These are phyloP conservation scores for Oenanthe oenanthe DNA, from an alignment of 2,113 vertebrate species.

Conservation along the genomic window DNA sequence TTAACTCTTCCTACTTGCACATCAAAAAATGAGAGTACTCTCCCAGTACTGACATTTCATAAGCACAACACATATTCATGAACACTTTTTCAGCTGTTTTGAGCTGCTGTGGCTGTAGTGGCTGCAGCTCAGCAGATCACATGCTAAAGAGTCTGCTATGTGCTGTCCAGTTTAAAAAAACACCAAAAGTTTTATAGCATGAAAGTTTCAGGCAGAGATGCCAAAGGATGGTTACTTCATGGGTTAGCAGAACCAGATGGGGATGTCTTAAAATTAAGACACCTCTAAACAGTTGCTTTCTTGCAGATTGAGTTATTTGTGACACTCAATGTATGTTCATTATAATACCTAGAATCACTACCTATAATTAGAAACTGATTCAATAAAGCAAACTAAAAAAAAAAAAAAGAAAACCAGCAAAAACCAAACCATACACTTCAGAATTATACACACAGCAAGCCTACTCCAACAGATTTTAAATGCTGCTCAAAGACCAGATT, in stretches of 20 bases:
- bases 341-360: not conserved
- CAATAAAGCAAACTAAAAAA: not conserved
- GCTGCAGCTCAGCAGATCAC: not conserved
- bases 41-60: not conserved
- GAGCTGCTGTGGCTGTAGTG: not conserved
- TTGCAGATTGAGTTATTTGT: not conserved
- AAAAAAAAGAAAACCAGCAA: not conserved
- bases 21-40: not conserved
- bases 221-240: not conserved
- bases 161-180: not conserved
- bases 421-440: not conserved
- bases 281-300: not conserved
- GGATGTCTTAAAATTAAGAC: not conserved
- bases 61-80: not conserved
- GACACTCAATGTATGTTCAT: not conserved
- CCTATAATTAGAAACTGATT: not conserved
- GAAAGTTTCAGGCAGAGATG: not conserved
- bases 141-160: not conserved
- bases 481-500: not conserved
- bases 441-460: not conserved
- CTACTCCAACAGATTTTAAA: not conserved
- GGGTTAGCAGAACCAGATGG: not conserved
- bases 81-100: not conserved
- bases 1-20: not conserved
- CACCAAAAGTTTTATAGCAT: not conserved